phyloP scores from a whole-genome alignment of 1,140 invertebrate genomes.

The Saccostrea echinata region DNA sequence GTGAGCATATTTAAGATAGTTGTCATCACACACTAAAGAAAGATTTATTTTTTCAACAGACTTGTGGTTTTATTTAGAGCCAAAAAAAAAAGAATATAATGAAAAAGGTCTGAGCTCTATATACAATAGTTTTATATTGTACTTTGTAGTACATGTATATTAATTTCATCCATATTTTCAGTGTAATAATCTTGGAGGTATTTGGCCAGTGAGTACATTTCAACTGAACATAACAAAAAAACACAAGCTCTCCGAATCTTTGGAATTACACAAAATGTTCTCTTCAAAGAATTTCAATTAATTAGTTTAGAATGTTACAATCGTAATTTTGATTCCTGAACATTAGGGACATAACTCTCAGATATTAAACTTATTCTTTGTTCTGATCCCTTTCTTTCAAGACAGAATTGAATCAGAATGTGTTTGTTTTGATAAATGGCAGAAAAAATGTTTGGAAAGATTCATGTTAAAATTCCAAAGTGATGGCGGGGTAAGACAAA shows the following conservation, averaged over 20 bases:
- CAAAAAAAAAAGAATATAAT: too few species aligned
- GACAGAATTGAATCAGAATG: constrained; percentile 25
- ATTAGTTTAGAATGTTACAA: constrained; percentile 32
- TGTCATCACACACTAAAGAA: neutral
- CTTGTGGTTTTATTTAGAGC: neutral
- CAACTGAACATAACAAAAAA: neutral
- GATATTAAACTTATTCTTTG: constrained; percentile 38
- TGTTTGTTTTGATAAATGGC: constrained; percentile 35
- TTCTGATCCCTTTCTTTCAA: constrained; percentile 16
- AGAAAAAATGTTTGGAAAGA: constrained; percentile 24
- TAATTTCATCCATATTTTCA: constrained; percentile 30
- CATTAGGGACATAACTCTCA: constrained; percentile 12
- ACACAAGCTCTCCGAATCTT: neutral
- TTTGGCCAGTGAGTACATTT: constrained; percentile 6
- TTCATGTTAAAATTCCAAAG: constrained; percentile 35
- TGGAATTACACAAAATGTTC: constrained; percentile 16
- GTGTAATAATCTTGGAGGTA: neutral
- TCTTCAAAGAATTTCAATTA: constrained; percentile 16
- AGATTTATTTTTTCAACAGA: neutral
- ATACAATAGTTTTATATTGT: neutral
- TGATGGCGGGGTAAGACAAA: constrained; percentile 17
- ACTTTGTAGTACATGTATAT: neutral
- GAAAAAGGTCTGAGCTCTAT: neutral
- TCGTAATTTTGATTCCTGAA: constrained; percentile 10
- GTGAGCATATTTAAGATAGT: neutral